phyloP scores from a whole-genome alignment of 2,888 invertebrate genomes.

The Polyommatus icarus region DNA sequence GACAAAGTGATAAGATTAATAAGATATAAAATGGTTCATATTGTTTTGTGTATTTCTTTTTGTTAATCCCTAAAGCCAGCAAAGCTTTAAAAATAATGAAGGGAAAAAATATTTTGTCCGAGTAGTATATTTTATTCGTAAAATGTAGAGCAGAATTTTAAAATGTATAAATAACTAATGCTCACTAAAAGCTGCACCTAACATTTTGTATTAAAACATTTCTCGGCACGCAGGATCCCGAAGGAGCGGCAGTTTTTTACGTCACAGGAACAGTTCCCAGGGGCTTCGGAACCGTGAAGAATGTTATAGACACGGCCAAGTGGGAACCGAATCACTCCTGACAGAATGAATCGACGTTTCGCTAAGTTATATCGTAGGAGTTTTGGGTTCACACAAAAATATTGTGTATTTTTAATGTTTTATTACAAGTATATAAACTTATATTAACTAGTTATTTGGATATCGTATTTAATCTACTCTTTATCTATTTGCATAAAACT shows the following conservation, averaged over 20 bases:
- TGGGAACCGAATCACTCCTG: constrained; percentile 45
- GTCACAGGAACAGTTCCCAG: constrained; percentile 52
- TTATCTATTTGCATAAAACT: too few species aligned
- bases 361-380: not conserved
- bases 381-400: not conserved
- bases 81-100: not conserved
- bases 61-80: not conserved
- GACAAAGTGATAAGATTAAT: not conserved
- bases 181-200: constrained; percentile 33
- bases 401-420: not conserved
- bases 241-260: constrained; percentile 53
- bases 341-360: constrained; percentile 44
- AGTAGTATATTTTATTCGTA: not conserved
- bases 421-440: too few species aligned
- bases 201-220: constrained; percentile 34
- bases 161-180: constrained; percentile 8
- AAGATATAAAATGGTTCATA: not conserved
- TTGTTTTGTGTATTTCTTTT: not conserved
- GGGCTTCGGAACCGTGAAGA: constrained; percentile 54
- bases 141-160: not conserved
- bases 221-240: constrained; percentile 47
- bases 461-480: too few species aligned
- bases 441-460: too few species aligned
- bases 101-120: not conserved
- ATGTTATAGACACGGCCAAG: constrained; percentile 49